Base-by-base conservation (phyloP, 92 coral and sea anemone genomes). In the Paramuricea clavata region DNA sequence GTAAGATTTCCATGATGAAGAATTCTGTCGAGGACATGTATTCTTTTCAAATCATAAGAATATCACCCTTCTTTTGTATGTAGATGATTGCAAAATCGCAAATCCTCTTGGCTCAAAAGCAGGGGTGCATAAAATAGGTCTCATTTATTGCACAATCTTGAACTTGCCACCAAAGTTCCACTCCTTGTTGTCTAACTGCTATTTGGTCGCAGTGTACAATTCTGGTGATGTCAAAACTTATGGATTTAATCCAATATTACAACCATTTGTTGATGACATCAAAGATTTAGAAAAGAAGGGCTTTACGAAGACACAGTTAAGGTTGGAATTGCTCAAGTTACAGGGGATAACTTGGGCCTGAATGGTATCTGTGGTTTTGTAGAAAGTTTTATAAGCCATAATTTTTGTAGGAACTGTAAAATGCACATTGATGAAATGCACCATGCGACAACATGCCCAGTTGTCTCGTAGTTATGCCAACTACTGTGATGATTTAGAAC, bases 331-430 rank as follows among this genome's bases (percentile, higher is more conserved):
- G 61, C 64, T 75, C 81, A 75, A 22, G n/a, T 75, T 1, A 75
- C 81, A 44, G 62, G 81, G 3, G 81, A 75, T 49, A 75, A 75
- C 81, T 41, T 75, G 3, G 81, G 81, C 22, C 31, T 75, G 12
- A 73, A 73, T 42, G 78, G 78, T 12, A 73, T 73, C 32, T 35
- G 52, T 35, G 78, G 78, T 0, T 73, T 47, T 31, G 81, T 75
- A 5, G 81, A 75, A 49, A 75, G 81, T 28, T 75, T 75, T 28
- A 41, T 75, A n/a, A 28, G 81, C 1, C 12, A 44, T 28, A 11
- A 75, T 31, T 43, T 2, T 49, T 75, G 49, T 16, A 73, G 78
- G 32, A 8, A 73, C 21, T 73, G 78, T 31, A 35, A 73, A 2
- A 73, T 73, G 56, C 78, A 73, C 32, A 73, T 8, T 1, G 6